Evolutionary conservation across 2,888 invertebrate species (phyloP), one percentile per base, ranked within the genome.

Genomic region (Cheilosia soror): DNA sequence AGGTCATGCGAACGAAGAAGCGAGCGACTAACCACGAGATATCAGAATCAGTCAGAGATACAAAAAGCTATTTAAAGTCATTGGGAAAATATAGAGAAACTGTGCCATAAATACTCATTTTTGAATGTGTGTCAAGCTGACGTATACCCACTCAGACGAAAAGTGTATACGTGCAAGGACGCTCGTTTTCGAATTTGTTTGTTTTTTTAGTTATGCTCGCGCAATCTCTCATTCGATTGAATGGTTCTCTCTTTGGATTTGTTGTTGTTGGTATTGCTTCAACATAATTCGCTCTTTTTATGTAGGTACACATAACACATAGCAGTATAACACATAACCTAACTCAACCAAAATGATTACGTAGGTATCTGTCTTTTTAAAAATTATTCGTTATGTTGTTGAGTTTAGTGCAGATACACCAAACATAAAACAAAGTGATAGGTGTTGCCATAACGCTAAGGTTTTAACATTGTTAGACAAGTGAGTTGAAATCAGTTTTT

Each of bases 101-200:
- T 60, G 65, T 63, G 55, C 40, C 68, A 57, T 44, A 75, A 60
- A 72, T 71, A 73, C 25, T 4, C 25, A 51, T 7, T 25, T 60
- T 58, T 31, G 33, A 47, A 57, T 68, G 72, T 78, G 73, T 83
- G 66, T 66, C 66, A 66, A 71, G 53, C 60, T 31, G 13, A 27
- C 49, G 62, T 15, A 60, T 27, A 40, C 40, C 9, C 2, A 25
- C 29, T 47, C n/a, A 51, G 25, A 4, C 25, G 9, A 15, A 47
- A 27, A 44, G n/a, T 76, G 79, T 77, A 60, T 87, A 87, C 85
- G 87, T 87, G 85, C 87, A 78, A 87, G 87, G 87, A 87, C 85
- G 51, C 85, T 73, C 82, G 87, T 87, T 47, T 15, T 51, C 58
- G 66, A 33, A 11, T 20, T 20, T 20, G n/a, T 60, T 42, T 53